Base-by-base conservation (phyloP, 2,888 invertebrate species). In the Hydraecia micacea region DNA sequence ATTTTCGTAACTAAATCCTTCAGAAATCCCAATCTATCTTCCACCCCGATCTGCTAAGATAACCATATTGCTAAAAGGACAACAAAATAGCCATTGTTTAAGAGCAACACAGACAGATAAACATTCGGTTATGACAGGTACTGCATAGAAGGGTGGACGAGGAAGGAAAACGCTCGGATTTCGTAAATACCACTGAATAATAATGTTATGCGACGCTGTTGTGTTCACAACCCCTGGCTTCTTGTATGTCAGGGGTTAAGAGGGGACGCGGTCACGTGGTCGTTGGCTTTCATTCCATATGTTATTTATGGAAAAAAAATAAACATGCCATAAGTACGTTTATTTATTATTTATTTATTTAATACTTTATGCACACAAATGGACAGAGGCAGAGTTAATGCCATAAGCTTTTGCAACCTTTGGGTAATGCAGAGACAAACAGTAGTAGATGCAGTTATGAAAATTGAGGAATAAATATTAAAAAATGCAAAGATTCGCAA, bases 101-200 rank as follows among this genome's bases (percentile, higher is more conserved):
- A 49, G 63, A 52, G 70, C 9, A 15, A 70, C 28, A 55, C 32
- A 46, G 52, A 85, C 73, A 52, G n/a, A 80, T 71, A 79, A 71
- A 74, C 71, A 65, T 63, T 65, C 62, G 11, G 69, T 52, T 80
- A 71, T 73, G 75, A 75, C 75, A 80, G 58, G 58, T 80, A 73
- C 42, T 66, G 39, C 18, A 66, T 65, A 49, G 73, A 78, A 72
- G 65, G 65, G 52, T 71, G 72, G 55, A 69, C 42, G 28, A 52
- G n/a, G 25, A 65, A 70, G 60, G 62, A 73, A 65, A 72, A 73
- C 39, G 60, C 32, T 60, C 81, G 18, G 46, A 76, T 74, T 73
- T 80, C 66, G 58, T 77, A 72, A 77, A 85, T 85, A 62, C 68
- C 52, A 63, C 58, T 66, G 69, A 75, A 80, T 65, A 66, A 65